Percentiles rank a stretch among this genome's conserved stretches.
phyloP scores from a whole-genome alignment of 2,113 vertebrate genomes.

The Calyptommatus sinebrachiatus region DNA sequence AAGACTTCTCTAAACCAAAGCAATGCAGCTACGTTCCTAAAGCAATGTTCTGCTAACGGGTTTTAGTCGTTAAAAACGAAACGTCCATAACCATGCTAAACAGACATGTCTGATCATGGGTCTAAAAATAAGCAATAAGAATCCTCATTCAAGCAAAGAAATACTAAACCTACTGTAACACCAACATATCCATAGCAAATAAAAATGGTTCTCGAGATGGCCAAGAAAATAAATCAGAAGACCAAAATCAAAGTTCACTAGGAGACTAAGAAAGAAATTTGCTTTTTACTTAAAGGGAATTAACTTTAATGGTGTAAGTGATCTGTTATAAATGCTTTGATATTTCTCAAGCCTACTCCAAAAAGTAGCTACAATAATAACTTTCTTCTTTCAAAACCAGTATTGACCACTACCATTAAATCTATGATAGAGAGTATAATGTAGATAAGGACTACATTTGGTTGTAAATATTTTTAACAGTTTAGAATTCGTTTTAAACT shows the following conservation, averaged over 20 bases:
- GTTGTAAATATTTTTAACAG: background rate
- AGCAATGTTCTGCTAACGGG: background rate
- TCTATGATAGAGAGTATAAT: background rate
- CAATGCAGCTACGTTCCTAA: conserved; percentile 11
- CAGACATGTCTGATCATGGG: background rate
- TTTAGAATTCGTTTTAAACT: background rate
- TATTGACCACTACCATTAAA: background rate
- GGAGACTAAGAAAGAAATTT: background rate
- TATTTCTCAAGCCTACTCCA: background rate
- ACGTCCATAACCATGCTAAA: conserved; percentile 6
- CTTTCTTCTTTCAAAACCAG: background rate
- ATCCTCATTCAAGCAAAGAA: background rate
- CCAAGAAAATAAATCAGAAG: background rate
- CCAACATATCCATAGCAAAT: accelerated
- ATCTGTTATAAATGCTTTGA: background rate
- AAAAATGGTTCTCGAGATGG: background rate
- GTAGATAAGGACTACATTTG: background rate
- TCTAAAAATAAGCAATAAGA: conserved; percentile 9
- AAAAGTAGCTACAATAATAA: background rate
- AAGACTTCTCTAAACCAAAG: conserved; percentile 18
- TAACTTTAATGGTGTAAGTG: background rate
- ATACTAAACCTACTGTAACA: background rate
- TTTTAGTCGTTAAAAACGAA: background rate
- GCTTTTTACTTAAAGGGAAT: background rate
- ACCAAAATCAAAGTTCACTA: background rate